phyloP scores from a whole-genome alignment of 2,113 vertebrate genomes.

The Leptocoma aspasia region DNA sequence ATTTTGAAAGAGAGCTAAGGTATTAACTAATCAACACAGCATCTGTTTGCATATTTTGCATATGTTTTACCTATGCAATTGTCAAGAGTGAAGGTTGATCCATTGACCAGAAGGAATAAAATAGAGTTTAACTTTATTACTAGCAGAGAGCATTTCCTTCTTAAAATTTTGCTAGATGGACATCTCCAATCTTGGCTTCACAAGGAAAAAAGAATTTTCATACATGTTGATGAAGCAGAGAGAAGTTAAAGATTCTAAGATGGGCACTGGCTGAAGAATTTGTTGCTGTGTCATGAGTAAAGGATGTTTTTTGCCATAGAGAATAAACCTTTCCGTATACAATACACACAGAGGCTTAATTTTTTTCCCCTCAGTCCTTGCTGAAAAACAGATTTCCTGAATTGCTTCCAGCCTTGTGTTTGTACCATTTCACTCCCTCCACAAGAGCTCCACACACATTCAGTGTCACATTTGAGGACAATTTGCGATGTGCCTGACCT shows the following conservation, averaged over 20 bases:
- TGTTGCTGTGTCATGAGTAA: background rate
- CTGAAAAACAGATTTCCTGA: background rate
- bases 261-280: background rate
- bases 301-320: background rate
- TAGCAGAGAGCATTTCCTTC: background rate
- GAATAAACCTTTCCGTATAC: background rate
- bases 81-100: background rate
- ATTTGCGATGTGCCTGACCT: background rate
- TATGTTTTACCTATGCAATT: background rate
- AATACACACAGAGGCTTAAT: too few species aligned
- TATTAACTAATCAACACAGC: background rate
- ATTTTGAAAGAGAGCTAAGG: background rate
- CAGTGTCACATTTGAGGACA: background rate
- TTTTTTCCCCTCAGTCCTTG: background rate
- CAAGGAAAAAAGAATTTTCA: background rate
- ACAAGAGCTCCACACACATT: fast-evolving
- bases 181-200: background rate
- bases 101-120: background rate
- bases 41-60: background rate
- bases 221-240: background rate
- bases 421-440: background rate
- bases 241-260: background rate
- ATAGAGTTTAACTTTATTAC: background rate
- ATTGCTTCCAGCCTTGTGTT: background rate
- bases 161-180: background rate